Conservation (phyloP, 2,888 invertebrate genomes). For the Pachycephus smyrnensis region DNA sequence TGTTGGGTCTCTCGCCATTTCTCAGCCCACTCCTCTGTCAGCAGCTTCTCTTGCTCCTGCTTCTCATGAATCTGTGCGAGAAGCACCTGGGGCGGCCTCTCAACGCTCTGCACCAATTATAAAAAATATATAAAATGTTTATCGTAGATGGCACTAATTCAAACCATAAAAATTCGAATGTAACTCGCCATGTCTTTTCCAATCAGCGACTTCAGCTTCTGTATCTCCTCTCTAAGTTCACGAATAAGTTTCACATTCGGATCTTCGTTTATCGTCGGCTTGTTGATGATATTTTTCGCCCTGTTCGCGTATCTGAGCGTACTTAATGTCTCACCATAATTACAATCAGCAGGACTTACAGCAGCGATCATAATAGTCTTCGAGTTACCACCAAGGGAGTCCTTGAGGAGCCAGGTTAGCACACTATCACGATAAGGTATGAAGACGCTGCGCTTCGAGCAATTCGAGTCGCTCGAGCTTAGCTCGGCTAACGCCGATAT, state of each 20-base stretch:
- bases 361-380: conserved; percentile 94
- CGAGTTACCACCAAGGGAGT: conserved; percentile 89
- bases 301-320: conserved; percentile 89
- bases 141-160: conserved; percentile 12
- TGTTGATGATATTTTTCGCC: conserved; percentile 92
- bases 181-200: conserved; percentile 74
- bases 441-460: conserved; percentile 72
- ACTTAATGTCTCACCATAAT: conserved; percentile 88
- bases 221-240: conserved; percentile 87
- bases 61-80: conserved; percentile 86
- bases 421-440: conserved; percentile 92
- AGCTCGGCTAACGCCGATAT: conserved; percentile 87
- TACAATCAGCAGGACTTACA: conserved; percentile 84
- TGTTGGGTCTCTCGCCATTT: conserved; percentile 93
- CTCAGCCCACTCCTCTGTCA: conserved; percentile 93
- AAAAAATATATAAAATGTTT: conserved; percentile 17
- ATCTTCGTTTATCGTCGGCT: conserved; percentile 91
- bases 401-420: conserved; percentile 88
- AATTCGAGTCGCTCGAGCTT: conserved; percentile 64
- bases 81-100: conserved; percentile 75
- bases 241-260: conserved; percentile 88
- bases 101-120: conserved; percentile 61
- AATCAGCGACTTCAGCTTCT: conserved; percentile 81
- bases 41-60: conserved; percentile 89
- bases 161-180: conserved; percentile 12